These are phyloP conservation scores for Phylloscopus trochiloides DNA, from an alignment of 2,113 vertebrate genomes.

Conservation along the genomic window DNA sequence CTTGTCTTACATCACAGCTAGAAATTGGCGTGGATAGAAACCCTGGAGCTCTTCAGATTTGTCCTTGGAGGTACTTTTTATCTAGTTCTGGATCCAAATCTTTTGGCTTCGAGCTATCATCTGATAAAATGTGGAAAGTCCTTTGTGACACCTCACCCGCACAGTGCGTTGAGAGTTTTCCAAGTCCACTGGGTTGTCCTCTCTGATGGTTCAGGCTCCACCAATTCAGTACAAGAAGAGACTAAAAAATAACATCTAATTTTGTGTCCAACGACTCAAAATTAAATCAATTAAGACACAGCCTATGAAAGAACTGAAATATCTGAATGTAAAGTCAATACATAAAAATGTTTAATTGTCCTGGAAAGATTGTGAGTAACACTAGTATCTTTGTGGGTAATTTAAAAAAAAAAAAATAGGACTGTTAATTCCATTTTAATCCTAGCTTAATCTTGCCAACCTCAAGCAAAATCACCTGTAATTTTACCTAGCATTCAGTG, in stretches of 20 bases:
- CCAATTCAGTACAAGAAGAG: not conserved
- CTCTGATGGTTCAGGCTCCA: not conserved
- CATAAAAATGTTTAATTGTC: not conserved
- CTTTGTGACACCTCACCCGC: not conserved
- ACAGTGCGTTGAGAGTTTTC: not conserved
- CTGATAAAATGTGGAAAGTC: not conserved
- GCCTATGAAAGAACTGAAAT: not conserved
- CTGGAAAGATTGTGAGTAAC: not conserved
- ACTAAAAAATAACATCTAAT: not conserved
- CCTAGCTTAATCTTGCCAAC: not conserved
- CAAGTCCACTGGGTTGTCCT: not conserved
- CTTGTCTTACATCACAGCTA: not conserved
- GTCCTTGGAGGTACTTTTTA: not conserved
- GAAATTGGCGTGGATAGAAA: not conserved
- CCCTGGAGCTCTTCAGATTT: not conserved
- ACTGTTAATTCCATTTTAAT: not conserved
- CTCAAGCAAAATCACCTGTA: conserved; percentile 24
- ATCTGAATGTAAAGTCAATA: not conserved
- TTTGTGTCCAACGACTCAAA: not conserved
- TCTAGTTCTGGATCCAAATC: not conserved
- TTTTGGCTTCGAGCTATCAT: not conserved
- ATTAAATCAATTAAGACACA: not conserved
- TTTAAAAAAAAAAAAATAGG: not conserved
- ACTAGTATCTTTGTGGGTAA: not conserved
- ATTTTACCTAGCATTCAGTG: conserved; percentile 12